Conservation (phyloP, 2,888 invertebrate genomes). For the Heterodera filipjevi region DNA sequence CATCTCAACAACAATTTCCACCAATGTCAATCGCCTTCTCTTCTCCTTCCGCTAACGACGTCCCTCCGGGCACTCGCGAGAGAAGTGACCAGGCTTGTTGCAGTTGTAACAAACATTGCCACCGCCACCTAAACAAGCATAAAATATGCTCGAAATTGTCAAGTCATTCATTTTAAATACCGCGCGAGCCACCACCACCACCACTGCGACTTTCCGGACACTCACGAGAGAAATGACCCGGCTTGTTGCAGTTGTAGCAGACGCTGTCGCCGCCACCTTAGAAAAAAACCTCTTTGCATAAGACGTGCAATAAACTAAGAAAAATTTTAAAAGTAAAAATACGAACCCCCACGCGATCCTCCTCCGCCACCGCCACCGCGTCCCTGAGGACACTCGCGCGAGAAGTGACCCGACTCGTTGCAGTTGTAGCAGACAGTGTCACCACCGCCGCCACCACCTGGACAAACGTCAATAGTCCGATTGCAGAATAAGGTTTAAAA, state of each 20-base stretch:
- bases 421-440: slow-evolving; percentile 28
- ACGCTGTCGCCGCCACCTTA: neutral
- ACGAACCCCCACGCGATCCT: neutral
- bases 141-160: too few relatives aligned
- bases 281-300: too few relatives aligned
- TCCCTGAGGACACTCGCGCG: slow-evolving; percentile 11
- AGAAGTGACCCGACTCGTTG: slow-evolving; percentile 6
- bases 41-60: neutral
- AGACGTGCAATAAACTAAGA: too few relatives aligned
- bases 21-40: slow-evolving; percentile 5
- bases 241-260: slow-evolving; percentile 21
- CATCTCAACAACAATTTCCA: neutral
- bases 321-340: too few relatives aligned
- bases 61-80: slow-evolving; percentile 23
- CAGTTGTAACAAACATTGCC: slow-evolving; percentile 8
- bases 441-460: slow-evolving; percentile 6
- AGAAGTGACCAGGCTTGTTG: slow-evolving; percentile 23
- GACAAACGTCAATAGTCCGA: too few relatives aligned
- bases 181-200: neutral
- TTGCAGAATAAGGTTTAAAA: too few relatives aligned
- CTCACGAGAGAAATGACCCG: slow-evolving; percentile 22
- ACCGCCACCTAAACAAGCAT: slow-evolving; percentile 11
- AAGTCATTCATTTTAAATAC: neutral
- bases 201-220: slow-evolving; percentile 7
- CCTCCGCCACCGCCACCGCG: slow-evolving; percentile 8